Conservation (phyloP, 2,888 invertebrate genomes). For the Xylota segnis region DNA sequence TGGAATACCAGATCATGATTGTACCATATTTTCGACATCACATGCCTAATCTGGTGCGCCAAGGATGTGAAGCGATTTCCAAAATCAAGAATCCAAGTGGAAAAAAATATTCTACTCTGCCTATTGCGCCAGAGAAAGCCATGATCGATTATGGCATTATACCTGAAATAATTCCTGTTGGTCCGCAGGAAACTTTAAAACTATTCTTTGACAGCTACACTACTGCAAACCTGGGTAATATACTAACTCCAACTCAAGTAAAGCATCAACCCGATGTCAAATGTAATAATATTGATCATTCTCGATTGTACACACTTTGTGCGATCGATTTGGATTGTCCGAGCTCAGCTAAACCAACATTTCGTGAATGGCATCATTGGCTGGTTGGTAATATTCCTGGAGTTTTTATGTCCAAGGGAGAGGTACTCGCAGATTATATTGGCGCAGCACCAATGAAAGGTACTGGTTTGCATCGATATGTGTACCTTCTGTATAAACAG, state of each 20-base stretch:
- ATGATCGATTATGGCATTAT: neutral
- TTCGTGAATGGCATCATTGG: constrained; percentile 97
- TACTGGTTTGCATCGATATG: constrained; percentile 86
- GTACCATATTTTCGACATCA: neutral
- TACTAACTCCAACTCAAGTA: constrained; percentile 90
- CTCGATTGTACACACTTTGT: constrained; percentile 89
- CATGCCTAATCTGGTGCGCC: neutral
- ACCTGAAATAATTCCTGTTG: neutral
- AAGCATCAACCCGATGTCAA: constrained; percentile 89
- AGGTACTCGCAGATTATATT: constrained; percentile 91
- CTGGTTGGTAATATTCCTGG: constrained; percentile 94
- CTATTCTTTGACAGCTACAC: constrained; percentile 75
- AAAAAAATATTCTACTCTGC: too few species aligned
- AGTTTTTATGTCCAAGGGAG: constrained; percentile 89
- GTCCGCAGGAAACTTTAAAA: neutral
- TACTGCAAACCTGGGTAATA: constrained; percentile 88
- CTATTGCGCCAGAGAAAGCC: neutral
- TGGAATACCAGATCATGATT: too few species aligned
- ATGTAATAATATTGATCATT: constrained; percentile 87
- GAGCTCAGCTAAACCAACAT: constrained; percentile 90
- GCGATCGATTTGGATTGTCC: constrained; percentile 95
- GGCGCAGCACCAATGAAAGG: constrained; percentile 92
- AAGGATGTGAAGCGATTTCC: neutral
- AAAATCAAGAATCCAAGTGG: too few species aligned
- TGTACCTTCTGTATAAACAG: constrained; percentile 89